phyloP scores from a whole-genome alignment of 2,113 vertebrate species.

The Condylura cristata region DNA sequence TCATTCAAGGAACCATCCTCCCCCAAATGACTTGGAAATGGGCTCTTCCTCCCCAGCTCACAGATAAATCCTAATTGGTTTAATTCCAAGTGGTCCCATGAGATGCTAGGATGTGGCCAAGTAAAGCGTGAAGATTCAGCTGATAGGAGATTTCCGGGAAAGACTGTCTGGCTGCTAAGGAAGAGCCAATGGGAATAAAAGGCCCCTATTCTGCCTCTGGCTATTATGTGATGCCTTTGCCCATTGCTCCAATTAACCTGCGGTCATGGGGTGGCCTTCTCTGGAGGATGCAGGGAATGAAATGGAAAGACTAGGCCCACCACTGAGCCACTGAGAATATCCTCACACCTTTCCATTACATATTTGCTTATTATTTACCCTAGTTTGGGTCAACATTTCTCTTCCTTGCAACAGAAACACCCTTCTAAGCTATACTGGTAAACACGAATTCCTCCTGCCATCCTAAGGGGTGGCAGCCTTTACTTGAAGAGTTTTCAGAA shows the following conservation, averaged over 20 bases:
- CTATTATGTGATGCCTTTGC: neutral
- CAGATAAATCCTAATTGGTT: conserved; percentile 18
- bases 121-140: neutral
- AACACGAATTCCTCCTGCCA: neutral
- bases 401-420: neutral
- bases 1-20: neutral
- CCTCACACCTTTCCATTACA: neutral
- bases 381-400: neutral
- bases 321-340: neutral
- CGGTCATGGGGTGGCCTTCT: too few relatives aligned
- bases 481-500: neutral
- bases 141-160: neutral
- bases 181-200: neutral
- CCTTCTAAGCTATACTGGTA: neutral
- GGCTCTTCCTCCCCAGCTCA: neutral
- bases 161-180: neutral
- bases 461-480: neutral
- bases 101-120: neutral
- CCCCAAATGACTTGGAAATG: neutral
- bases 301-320: neutral
- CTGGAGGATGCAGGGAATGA: neutral
- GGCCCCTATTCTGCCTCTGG: neutral
- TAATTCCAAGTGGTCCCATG: neutral
- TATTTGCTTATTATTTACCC: neutral
- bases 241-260: neutral